Evolutionary conservation across 1,140 invertebrate species (phyloP).

Genomic region (Drosophila paulistorum): DNA sequence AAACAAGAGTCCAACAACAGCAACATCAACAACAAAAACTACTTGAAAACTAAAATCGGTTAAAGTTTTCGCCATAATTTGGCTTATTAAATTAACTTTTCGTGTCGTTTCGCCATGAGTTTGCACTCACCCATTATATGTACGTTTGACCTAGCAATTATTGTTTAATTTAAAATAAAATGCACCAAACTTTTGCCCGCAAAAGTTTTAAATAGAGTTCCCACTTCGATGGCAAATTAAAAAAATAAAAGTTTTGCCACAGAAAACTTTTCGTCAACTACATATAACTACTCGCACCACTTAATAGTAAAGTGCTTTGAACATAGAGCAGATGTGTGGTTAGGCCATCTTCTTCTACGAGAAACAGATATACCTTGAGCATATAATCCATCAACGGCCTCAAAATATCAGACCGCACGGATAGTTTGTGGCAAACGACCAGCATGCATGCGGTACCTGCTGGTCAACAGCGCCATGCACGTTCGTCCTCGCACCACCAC

Average conservation of each 20-base stretch:
- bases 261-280: conserved; percentile 1
- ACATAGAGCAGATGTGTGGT: conserved; percentile 36
- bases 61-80: conserved; percentile 31
- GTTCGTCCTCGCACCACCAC: conserved; percentile 44
- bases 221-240: conserved; percentile 53
- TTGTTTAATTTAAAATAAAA: conserved; percentile 51
- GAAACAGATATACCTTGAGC: conserved; percentile 21
- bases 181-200: conserved; percentile 1
- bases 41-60: conserved; percentile 33
- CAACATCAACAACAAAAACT: conserved; percentile 19
- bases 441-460: conserved; percentile 61
- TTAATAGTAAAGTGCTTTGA: too few species aligned
- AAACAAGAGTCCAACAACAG: conserved; percentile 30
- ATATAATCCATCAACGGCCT: conserved; percentile 41
- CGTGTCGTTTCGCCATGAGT: conserved; percentile 20
- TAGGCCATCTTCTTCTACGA: conserved; percentile 37
- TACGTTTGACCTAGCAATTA: conserved; percentile 56
- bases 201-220: conserved; percentile 69
- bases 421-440: conserved; percentile 78
- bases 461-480: conserved; percentile 51
- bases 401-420: conserved; percentile 78
- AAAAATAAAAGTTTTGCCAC: conserved; percentile 52
- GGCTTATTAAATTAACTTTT: conserved; percentile 68
- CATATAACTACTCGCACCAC: not conserved
- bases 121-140: conserved; percentile 55